phyloP scores from a whole-genome alignment of 2,113 vertebrate species.

The Anolis sagrei region DNA sequence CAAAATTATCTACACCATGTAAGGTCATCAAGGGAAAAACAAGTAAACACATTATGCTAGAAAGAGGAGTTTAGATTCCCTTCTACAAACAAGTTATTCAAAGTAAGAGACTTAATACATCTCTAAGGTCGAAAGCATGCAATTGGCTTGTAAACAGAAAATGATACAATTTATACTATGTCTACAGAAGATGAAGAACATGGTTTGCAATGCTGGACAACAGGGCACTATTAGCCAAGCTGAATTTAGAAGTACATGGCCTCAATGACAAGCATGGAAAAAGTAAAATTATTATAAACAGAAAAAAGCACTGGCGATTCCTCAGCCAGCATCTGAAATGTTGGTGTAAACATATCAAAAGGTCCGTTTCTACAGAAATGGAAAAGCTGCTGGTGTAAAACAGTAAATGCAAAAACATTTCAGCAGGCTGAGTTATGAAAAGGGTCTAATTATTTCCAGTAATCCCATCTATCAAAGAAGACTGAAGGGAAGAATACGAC shows the following conservation, averaged over 20 bases:
- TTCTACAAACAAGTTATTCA: slow-evolving; percentile 60
- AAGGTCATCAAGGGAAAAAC: slow-evolving; percentile 63
- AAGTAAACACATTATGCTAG: slow-evolving; percentile 57
- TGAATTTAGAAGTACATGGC: slow-evolving; percentile 30
- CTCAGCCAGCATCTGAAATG: slow-evolving; percentile 41
- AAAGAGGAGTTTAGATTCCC: slow-evolving; percentile 27
- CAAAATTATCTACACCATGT: background rate
- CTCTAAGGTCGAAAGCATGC: slow-evolving; percentile 47
- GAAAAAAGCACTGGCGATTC: background rate
- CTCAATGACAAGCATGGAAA: slow-evolving; percentile 29
- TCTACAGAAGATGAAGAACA: slow-evolving; percentile 27
- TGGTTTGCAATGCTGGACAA: slow-evolving; percentile 37
- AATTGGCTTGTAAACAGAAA: slow-evolving; percentile 42
- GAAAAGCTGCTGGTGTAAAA: slow-evolving; percentile 45
- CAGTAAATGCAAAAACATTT: rapidly evolving
- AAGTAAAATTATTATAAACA: slow-evolving; percentile 34
- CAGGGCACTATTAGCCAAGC: slow-evolving; percentile 50
- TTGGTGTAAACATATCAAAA: slow-evolving; percentile 49
- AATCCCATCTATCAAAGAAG: background rate
- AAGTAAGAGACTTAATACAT: slow-evolving; percentile 46
- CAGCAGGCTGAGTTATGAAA: background rate
- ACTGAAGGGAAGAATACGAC: background rate
- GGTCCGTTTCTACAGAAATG: slow-evolving; percentile 33
- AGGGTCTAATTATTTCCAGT: background rate
- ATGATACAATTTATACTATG: background rate